These are phyloP conservation scores for Orius laevigatus DNA, from an alignment of 1,140 invertebrate species.

Conservation along the genomic window DNA sequence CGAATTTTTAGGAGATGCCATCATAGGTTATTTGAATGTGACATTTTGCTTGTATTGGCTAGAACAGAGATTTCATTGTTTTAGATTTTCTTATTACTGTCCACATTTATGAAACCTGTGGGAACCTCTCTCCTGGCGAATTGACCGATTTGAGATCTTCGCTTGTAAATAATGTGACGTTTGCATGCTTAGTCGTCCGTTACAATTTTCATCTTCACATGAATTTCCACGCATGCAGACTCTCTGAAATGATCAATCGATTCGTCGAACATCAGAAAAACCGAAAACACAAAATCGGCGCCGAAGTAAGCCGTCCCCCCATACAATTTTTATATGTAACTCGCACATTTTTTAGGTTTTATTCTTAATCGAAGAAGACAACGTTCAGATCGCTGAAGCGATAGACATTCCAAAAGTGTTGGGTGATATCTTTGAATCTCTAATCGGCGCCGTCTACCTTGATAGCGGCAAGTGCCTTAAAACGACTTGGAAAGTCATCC, in stretches of 20 bases:
- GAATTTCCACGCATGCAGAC: slow-evolving; percentile 38
- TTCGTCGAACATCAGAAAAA: slow-evolving; percentile 68
- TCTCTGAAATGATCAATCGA: slow-evolving; percentile 51
- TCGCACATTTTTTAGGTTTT: slow-evolving; percentile 23
- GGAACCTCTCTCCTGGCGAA: slow-evolving; percentile 55
- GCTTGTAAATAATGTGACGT: slow-evolving; percentile 88
- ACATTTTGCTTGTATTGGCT: too few relatives aligned
- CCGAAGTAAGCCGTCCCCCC: slow-evolving; percentile 29
- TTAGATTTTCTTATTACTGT: slow-evolving; percentile 78
- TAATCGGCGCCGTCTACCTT: slow-evolving; percentile 81
- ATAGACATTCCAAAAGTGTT: slow-evolving; percentile 89
- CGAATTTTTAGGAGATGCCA: slow-evolving; percentile 95
- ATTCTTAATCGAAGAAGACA: slow-evolving; percentile 49
- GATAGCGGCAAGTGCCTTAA: slow-evolving; percentile 66
- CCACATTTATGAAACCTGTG: slow-evolving; percentile 63
- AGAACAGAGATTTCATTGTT: slow-evolving; percentile 11
- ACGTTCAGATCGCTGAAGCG: slow-evolving; percentile 44
- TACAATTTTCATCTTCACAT: slow-evolving; percentile 62
- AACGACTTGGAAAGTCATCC: slow-evolving; percentile 69
- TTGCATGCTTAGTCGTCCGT: slow-evolving; percentile 76
- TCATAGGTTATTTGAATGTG: slow-evolving; percentile 45
- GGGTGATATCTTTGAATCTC: slow-evolving; percentile 84
- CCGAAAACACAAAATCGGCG: slow-evolving; percentile 44
- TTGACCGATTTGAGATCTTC: slow-evolving; percentile 85
- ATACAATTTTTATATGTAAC: too few relatives aligned